These are phyloP conservation scores for Chondrosia reniformis DNA, from an alignment of 37 sponge, comb jelly and placozoan species.

Conservation along the genomic window DNA sequence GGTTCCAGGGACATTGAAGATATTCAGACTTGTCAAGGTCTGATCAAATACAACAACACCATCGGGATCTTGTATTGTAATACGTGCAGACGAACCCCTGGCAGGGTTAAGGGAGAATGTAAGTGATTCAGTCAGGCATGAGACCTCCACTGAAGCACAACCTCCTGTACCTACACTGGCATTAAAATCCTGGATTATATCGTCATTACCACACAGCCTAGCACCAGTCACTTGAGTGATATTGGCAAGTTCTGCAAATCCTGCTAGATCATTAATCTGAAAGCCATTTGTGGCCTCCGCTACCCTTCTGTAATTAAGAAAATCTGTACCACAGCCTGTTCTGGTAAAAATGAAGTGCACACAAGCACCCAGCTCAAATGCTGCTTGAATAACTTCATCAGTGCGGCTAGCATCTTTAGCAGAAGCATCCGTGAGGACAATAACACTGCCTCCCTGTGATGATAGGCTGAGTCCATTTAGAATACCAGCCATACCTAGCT, in stretches of 20 bases:
- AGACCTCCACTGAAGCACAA: not conserved
- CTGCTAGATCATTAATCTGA: not conserved
- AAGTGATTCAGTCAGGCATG: not conserved
- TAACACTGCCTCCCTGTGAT: not conserved
- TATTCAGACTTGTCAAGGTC: not conserved
- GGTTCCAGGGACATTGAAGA: too few relatives aligned
- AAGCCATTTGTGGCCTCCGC: slow-evolving; percentile 12
- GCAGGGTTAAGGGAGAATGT: slow-evolving; percentile 13
- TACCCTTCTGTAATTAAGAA: not conserved
- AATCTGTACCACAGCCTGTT: slow-evolving; percentile 7
- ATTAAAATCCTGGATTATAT: not conserved
- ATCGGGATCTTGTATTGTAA: not conserved
- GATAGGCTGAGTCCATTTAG: slow-evolving; percentile 20
- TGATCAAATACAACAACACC: not conserved
- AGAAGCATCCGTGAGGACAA: slow-evolving; percentile 36
- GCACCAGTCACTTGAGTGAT: not conserved
- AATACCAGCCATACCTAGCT: slow-evolving; percentile 32
- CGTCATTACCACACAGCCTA: not conserved
- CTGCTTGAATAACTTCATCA: slow-evolving; percentile 1
- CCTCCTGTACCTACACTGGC: not conserved
- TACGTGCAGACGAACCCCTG: not conserved
- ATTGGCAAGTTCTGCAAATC: not conserved
- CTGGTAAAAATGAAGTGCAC: slow-evolving; percentile 15
- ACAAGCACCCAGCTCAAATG: not conserved
- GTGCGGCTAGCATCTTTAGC: not conserved